Evolutionary conservation across 2,888 invertebrate species (phyloP).

Genomic region (Sesia apiformis): DNA sequence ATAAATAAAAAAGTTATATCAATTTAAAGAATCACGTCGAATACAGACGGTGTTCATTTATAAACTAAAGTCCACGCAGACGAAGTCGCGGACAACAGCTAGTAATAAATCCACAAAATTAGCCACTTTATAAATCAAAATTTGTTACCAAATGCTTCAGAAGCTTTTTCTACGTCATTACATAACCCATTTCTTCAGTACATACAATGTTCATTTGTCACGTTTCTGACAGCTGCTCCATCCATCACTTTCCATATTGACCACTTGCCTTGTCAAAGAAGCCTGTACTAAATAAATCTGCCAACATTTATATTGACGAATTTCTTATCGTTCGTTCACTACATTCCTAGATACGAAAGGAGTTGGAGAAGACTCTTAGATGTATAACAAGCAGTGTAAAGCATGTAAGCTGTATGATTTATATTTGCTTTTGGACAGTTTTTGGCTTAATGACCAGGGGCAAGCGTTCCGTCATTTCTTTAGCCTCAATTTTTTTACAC

Average conservation of each 20-base stretch:
- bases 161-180: neutral
- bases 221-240: conserved; percentile 17
- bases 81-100: too few relatives aligned
- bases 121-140: too few relatives aligned
- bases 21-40: too few relatives aligned
- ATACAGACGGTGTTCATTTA: too few relatives aligned
- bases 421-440: neutral
- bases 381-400: too few relatives aligned
- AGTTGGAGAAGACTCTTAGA: too few relatives aligned
- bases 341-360: neutral
- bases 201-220: conserved; percentile 20
- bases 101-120: too few relatives aligned
- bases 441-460: conserved; percentile 16
- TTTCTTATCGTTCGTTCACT: neutral
- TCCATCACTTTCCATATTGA: conserved; percentile 27
- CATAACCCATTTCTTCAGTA: neutral
- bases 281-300: conserved; percentile 8
- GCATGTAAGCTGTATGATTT: too few relatives aligned
- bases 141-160: too few relatives aligned
- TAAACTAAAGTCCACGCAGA: too few relatives aligned
- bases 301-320: conserved; percentile 3
- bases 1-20: too few relatives aligned
- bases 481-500: conserved; percentile 28
- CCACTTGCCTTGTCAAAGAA: conserved; percentile 29
- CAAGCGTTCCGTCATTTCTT: conserved; percentile 21